A percentile compares a stretch with the other conserved stretches of the same genome.
Evolutionary conservation across 2,888 invertebrate genomes (phyloP).

Genomic region (Pristionchus maxplancki): DNA sequence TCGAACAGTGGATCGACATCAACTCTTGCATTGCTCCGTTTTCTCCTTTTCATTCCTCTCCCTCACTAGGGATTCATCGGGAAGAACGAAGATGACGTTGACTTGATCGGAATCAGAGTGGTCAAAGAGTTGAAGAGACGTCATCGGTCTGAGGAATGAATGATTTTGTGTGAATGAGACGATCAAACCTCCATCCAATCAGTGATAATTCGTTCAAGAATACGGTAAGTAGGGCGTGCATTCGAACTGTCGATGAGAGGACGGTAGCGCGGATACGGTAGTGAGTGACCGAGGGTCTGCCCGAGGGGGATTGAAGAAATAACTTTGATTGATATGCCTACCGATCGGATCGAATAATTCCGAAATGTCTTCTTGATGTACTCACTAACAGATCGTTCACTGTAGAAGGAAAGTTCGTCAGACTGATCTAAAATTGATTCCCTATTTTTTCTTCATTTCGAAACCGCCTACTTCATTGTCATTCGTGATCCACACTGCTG

Average conservation of each 20-base stretch:
- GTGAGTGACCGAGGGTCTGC: slow-evolving; percentile 22
- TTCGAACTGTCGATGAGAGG: slow-evolving; percentile 34
- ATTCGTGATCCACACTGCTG: slow-evolving; percentile 31
- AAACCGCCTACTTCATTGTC: background rate
- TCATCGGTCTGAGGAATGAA: background rate
- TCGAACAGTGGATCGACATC: background rate
- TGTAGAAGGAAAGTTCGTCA: slow-evolving; percentile 38
- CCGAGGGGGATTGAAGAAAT: background rate
- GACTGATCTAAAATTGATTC: background rate
- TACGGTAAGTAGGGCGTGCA: slow-evolving; percentile 35
- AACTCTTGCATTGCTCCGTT: background rate
- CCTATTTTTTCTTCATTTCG: background rate
- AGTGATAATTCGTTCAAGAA: slow-evolving; percentile 28
- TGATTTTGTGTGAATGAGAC: too few species aligned
- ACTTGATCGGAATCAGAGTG: background rate
- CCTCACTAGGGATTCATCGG: slow-evolving; percentile 16
- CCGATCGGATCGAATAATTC: slow-evolving; percentile 26
- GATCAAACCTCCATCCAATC: slow-evolving; percentile 35
- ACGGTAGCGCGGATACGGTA: slow-evolving; percentile 38
- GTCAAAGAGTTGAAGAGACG: slow-evolving; percentile 34
- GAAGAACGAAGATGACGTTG: slow-evolving; percentile 30
- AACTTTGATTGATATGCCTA: background rate
- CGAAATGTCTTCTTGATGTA: slow-evolving; percentile 22
- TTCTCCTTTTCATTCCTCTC: slow-evolving; percentile 37
- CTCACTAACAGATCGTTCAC: slow-evolving; percentile 27